These are phyloP conservation scores for Brachionus manjavacas DNA, from an alignment of 1,140 invertebrate genomes.

Conservation along the genomic window DNA sequence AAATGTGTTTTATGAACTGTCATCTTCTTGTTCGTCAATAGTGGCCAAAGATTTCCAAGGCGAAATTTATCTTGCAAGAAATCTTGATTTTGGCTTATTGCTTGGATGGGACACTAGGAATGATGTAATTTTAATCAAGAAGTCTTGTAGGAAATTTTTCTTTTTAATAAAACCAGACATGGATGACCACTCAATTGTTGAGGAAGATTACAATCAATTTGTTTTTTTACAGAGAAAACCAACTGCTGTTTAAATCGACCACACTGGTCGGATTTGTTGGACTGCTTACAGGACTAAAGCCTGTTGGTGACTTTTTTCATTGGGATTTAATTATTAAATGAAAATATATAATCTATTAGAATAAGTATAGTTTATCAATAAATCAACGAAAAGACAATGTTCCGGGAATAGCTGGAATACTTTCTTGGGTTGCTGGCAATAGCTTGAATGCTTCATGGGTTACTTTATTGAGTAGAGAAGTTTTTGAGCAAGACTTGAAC, in stretches of 20 bases:
- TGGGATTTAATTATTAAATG: background rate
- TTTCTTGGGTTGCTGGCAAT: background rate
- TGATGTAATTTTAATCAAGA: background rate
- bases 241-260: conserved; percentile 60
- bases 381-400: background rate
- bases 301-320: background rate
- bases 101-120: conserved; percentile 47
- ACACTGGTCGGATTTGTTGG: conserved; percentile 63
- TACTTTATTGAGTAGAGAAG: background rate
- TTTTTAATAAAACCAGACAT: conserved; percentile 51
- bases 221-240: conserved; percentile 57
- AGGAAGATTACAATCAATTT: conserved; percentile 60
- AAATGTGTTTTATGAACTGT: conserved; percentile 65
- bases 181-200: conserved; percentile 60
- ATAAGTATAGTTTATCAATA: background rate
- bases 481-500: background rate
- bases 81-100: conserved; percentile 64
- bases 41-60: conserved; percentile 59
- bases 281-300: conserved; percentile 55
- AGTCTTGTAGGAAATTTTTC: background rate
- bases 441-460: background rate
- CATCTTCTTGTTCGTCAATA: conserved; percentile 64
- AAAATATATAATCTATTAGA: background rate
- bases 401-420: background rate
- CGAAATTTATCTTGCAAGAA: conserved; percentile 58